phyloP scores from a whole-genome alignment of 2,113 vertebrate genomes.

The Mesembrinibis cayennensis region DNA sequence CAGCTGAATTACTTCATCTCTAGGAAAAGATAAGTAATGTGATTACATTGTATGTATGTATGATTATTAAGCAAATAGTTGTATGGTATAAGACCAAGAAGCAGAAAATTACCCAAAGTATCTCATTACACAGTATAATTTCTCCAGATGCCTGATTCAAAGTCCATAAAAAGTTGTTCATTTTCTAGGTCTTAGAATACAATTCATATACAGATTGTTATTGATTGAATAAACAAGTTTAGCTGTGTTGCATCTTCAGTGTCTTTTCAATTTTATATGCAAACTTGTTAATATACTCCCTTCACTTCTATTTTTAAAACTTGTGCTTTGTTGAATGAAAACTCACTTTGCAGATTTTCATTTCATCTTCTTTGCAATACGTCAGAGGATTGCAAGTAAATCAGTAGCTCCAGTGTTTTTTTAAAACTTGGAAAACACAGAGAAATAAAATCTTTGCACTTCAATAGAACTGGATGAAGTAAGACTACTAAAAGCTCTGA shows the following conservation, averaged over 20 bases:
- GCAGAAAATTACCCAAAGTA: conserved; percentile 20
- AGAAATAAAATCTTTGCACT: not conserved
- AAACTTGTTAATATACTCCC: not conserved
- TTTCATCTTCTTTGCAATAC: not conserved
- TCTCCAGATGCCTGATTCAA: conserved; percentile 3
- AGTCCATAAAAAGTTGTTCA: not conserved
- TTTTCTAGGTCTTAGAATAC: not conserved
- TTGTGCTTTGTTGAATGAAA: not conserved
- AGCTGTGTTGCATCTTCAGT: not conserved
- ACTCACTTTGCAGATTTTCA: not conserved
- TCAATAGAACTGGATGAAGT: not conserved
- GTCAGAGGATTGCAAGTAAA: not conserved
- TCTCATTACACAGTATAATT: not conserved
- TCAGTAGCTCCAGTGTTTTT: not conserved
- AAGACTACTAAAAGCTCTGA: not conserved
- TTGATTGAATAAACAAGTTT: conserved; percentile 4
- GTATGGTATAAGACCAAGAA: not conserved
- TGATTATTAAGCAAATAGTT: conserved; percentile 35
- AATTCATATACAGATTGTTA: not conserved
- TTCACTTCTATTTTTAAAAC: not conserved
- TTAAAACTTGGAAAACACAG: not conserved
- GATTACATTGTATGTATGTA: not conserved
- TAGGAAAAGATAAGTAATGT: not conserved
- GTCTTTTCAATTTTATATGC: not conserved
- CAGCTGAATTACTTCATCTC: not conserved